phyloP scores from a whole-genome alignment of 2,113 vertebrate genomes.

The Ia io region DNA sequence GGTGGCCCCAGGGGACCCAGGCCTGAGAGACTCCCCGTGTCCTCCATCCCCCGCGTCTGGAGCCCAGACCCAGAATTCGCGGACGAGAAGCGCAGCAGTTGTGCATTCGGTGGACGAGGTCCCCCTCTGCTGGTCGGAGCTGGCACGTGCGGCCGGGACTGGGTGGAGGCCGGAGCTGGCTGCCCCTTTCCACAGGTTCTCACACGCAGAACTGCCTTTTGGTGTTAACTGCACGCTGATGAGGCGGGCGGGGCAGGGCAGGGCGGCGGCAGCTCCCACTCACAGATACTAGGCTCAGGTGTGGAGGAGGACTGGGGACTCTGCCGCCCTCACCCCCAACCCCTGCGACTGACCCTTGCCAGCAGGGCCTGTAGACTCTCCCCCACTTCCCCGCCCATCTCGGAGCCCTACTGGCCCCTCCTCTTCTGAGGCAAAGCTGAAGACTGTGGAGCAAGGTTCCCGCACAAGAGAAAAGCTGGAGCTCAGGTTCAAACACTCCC shows the following conservation, averaged over 20 bases:
- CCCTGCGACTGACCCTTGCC: not conserved
- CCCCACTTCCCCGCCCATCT: not conserved
- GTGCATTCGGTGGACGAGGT: constrained; percentile 44
- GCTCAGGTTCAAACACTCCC: not conserved
- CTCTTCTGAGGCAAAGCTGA: not conserved
- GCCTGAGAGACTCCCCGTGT: not conserved
- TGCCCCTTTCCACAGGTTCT: not conserved
- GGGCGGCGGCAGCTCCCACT: not conserved
- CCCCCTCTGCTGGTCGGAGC: constrained; percentile 62
- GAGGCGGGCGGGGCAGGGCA: not conserved
- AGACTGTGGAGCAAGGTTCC: not conserved
- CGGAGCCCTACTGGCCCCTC: not conserved
- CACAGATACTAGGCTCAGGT: not conserved
- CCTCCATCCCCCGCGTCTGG: not conserved
- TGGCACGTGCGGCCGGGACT: not conserved
- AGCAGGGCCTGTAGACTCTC: not conserved
- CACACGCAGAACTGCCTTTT: rapidly evolving
- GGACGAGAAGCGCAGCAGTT: rapidly evolving
- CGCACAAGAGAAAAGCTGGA: not conserved
- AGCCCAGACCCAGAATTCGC: not conserved
- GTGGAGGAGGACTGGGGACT: not conserved
- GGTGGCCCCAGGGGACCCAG: not conserved
- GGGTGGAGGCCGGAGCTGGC: not conserved
- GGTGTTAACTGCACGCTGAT: not conserved
- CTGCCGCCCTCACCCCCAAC: not conserved